Evolutionary conservation across 1,140 invertebrate species (phyloP), one percentile per base, ranked within the genome.

Genomic region (Melipona quadrifasciata): DNA sequence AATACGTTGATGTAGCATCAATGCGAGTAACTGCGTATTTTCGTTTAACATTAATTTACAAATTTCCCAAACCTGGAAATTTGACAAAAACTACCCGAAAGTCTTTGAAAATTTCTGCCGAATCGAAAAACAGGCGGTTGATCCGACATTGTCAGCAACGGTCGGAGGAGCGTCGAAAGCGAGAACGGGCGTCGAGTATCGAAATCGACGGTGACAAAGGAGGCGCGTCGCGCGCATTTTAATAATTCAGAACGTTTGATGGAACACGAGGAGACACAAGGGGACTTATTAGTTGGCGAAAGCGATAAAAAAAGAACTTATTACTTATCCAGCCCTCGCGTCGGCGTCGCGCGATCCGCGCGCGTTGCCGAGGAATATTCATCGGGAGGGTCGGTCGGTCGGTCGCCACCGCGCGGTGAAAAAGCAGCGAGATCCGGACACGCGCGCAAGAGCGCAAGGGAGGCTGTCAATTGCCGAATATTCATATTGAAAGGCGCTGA

Each of bases 241-340:
- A 94, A 94, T 94, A 94, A 94, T 94, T 94, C 91, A 94, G 79
- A 67, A 86, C 86, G 91, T 91, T 94, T 91, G 91, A 91, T 91
- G 93, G 90, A 87, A 85, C 86, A 80, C 67, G 76, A 74, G 70
- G 70, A 82, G 80, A 79, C 75, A 83, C 75, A 83, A 89, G 85
- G 80, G 89, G 89, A 90, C 92, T 94, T 94, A 94, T 94, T 94
- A 94, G 93, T 93, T 93, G 82, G 87, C 76, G 89, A 86, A 91
- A 93, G 92, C 91, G 92, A 92, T 94, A 93, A 93, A 94, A 47
- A 92, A 94, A 92, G 89, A 94, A 94, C 93, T 93, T 94, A 94
- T 95, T 94, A 94, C 94, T 92, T 93, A 92, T 91, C 91, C 92
- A 85, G 85, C 89, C 88, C 86, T 89, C 82, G 47, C 85, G n/a